Conservation (phyloP, 2,797 vertebrate species). For the Dromococcyx pavoninus region DNA sequence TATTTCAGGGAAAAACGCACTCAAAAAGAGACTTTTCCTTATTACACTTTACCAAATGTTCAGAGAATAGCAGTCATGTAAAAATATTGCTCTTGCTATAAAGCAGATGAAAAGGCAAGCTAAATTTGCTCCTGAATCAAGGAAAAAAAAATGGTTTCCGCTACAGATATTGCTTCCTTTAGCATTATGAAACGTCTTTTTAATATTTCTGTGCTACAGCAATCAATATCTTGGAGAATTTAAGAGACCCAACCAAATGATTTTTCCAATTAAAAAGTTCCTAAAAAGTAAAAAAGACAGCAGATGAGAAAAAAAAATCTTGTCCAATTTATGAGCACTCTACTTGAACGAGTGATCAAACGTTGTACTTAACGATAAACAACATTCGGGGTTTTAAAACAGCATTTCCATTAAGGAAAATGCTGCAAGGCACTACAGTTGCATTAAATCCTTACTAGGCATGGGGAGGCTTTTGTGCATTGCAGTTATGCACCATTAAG, state of each 20-base stretch:
- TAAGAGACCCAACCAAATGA: neutral
- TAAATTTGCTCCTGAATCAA: neutral
- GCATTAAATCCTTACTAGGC: neutral
- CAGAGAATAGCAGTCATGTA: neutral
- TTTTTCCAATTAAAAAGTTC: neutral
- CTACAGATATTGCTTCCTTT: neutral
- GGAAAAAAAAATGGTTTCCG: neutral
- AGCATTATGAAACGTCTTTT: neutral
- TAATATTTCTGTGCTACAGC: neutral
- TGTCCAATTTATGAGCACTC: neutral
- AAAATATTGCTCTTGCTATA: neutral
- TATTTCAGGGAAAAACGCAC: neutral
- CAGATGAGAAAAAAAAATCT: neutral
- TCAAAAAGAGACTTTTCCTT: neutral
- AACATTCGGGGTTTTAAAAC: neutral
- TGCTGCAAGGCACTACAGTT: fast-evolving
- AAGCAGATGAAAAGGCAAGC: neutral
- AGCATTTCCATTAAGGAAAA: neutral
- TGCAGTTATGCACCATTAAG: neutral
- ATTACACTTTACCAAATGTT: neutral
- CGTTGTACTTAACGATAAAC: fast-evolving
- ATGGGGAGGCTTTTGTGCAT: fast-evolving
- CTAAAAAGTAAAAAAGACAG: neutral
- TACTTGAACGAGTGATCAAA: neutral
- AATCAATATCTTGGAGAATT: neutral